phyloP scores from a whole-genome alignment of 2,888 invertebrate genomes.

The Drosophila robusta region DNA sequence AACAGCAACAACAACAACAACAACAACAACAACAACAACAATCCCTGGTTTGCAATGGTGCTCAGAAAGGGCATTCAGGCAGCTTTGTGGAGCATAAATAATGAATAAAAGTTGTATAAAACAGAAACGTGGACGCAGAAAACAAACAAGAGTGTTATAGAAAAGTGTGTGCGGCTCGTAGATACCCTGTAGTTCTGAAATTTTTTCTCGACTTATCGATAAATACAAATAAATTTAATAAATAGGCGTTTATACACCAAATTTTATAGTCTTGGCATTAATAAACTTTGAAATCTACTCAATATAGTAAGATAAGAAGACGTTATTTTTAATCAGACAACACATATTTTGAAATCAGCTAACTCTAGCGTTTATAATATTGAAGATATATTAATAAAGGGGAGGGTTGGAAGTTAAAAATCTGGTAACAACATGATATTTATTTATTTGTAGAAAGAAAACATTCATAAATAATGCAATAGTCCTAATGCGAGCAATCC shows the following conservation, averaged over 20 bases:
- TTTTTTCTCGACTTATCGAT: not conserved
- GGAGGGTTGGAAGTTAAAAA: too few relatives aligned
- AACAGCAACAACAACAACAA: constrained; percentile 2
- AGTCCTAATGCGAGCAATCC: too few relatives aligned
- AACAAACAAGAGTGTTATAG: not conserved
- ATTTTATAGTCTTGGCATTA: not conserved
- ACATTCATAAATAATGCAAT: too few relatives aligned
- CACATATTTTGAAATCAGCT: too few relatives aligned
- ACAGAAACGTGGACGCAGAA: constrained; percentile 16
- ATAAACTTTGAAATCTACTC: too few relatives aligned
- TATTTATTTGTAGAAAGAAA: too few relatives aligned
- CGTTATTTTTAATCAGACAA: too few relatives aligned
- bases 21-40: constrained; percentile 20
- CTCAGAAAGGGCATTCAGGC: constrained; percentile 50
- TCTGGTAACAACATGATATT: too few relatives aligned
- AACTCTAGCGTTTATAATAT: too few relatives aligned
- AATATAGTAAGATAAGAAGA: too few relatives aligned
- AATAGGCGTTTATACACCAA: too few relatives aligned
- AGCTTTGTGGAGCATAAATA: constrained; percentile 74
- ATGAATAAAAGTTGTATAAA: constrained; percentile 65
- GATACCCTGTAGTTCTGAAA: constrained; percentile 5
- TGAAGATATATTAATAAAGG: too few relatives aligned
- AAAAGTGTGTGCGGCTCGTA: not conserved
- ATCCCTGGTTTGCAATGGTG: constrained; percentile 9
- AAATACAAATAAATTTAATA: not conserved